Base-by-base conservation (phyloP, 2,888 invertebrate genomes). In the Idaea dimidiata region DNA sequence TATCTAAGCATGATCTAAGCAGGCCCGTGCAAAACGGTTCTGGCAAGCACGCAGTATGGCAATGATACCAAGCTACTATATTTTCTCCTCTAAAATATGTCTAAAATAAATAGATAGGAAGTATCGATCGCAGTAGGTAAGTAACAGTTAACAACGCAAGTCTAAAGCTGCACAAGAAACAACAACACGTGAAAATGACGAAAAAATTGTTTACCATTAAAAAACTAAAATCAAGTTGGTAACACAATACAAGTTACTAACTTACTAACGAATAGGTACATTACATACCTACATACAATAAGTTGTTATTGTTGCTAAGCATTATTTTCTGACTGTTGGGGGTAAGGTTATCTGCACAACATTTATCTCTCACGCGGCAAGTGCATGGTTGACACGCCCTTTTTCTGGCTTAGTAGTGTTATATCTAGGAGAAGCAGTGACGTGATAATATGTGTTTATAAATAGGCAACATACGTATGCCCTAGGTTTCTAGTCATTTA, bases 331-430 rank as follows among this genome's bases (percentile, higher is more conserved):
- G 68, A 43, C 43, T 43, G 14, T 63, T 70, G 76, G 78, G 78
- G 81, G 79, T 79, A 70, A 72, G 73, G 72, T 74, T 77, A 71
- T 66, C 72, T 17, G 14, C 56, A 66, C n/a, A 63, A 64, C 43
- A 43, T 14, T 14, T 43, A 43, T 43, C 43, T 43, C 7, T 8
- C 43, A 43, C 43, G 43, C 43, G 14, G 3, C 10, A 14, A 43
- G 43, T 43, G 43, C 43, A 43, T 43, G 43, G 3, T 8, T 43
- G 43, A 43, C 43, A 43, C 43, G 43, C 43, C 43, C 43, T 10
- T 8, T 14, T 14, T 10, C 8, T 43, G 43, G 8, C 43, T 4
- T 43, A 43, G 2, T 8, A 14, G 10, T 7, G 10, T 5, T 10
- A 43, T 24, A 43, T 43, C 43, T 43, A 43, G 10, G 8, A 14